Evolutionary conservation across 2,888 invertebrate genomes (phyloP).

Genomic region (Cerceris ruficornis): DNA sequence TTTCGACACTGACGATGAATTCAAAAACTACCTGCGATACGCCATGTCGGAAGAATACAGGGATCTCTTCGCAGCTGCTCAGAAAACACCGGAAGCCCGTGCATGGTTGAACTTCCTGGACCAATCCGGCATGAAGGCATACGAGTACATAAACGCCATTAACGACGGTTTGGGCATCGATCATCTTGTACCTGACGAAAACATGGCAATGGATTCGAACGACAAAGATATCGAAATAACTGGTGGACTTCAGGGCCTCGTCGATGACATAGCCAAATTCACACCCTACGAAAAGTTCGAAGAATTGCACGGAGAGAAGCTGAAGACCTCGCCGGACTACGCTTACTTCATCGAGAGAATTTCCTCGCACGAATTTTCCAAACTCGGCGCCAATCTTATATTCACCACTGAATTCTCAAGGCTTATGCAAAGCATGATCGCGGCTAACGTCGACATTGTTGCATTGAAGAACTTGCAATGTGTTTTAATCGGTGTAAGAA

Average conservation of each 20-base stretch:
- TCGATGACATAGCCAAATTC: conserved; percentile 63
- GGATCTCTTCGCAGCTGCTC: not conserved
- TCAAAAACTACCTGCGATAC: too few species aligned
- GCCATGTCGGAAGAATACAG: not conserved
- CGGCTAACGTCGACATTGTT: too few species aligned
- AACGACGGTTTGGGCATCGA: conserved; percentile 60
- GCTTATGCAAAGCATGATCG: too few species aligned
- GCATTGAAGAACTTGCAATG: too few species aligned
- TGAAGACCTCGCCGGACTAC: conserved; percentile 65
- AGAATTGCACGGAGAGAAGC: conserved; percentile 65
- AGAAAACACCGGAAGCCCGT: not conserved
- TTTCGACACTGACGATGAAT: too few species aligned
- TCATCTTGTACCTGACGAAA: not conserved
- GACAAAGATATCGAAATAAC: not conserved
- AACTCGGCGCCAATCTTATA: not conserved
- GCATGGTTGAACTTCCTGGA: conserved; percentile 60
- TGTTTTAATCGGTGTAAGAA: too few species aligned
- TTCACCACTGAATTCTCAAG: not conserved
- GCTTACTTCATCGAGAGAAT: conserved; percentile 61
- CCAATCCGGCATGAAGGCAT: conserved; percentile 62
- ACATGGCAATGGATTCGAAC: not conserved
- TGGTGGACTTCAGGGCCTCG: conserved; percentile 62
- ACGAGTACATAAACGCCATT: conserved; percentile 58
- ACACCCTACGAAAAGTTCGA: conserved; percentile 68
- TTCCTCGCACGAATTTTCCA: conserved; percentile 59